Evolutionary conservation across 2,113 vertebrate species (phyloP), one percentile per base, ranked within the genome.

Genomic region (Pseudorectes ferrugineus): DNA sequence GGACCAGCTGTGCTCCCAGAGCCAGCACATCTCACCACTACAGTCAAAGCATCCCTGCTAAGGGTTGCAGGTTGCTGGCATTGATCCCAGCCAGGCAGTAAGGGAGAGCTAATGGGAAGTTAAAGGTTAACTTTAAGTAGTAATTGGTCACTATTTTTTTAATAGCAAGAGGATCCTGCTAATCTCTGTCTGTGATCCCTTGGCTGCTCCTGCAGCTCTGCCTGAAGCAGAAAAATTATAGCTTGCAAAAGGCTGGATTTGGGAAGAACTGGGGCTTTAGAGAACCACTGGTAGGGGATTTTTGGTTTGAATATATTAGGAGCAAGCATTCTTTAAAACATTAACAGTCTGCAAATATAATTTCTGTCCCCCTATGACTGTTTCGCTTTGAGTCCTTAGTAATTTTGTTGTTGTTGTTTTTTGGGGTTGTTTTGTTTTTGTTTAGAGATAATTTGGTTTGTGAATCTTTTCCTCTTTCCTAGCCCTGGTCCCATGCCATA

Each of bases 301-400:
- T 95, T 81, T 75, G 8, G 21, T 89, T 90, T 93, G 40, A 81
- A 49, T 94, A 40, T 72, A 28, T 78, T 65, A 85, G 46, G 71
- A 45, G 46, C 57, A 78, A 62, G 42, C 1, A 2, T 38, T 96
- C n/a, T 72, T 85, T 40, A 48, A 65, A 93, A 82, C 31, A 40
- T 42, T 16, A 82, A 8, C 29, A 46, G 74, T 85, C 49, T 3
- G 5, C 61, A 93, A 83, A 54, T 63, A 28, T 2, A 17, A 22
- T 52, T 89, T 93, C 55, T 92, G 33, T 93, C 92, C 54, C 58
- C 19, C 38, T 87, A 14, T 71, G 29, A 45, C 9, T 92, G 80
- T 91, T 88, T 94, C 75, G 36, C 8, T 89, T 57, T 70, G 71
- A 79, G n/a, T 42, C 73, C 14, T 85, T 52, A 59, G 35, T 55